Evolutionary conservation across 2,113 vertebrate species (phyloP).

Genomic region (Bothrops jararaca): DNA sequence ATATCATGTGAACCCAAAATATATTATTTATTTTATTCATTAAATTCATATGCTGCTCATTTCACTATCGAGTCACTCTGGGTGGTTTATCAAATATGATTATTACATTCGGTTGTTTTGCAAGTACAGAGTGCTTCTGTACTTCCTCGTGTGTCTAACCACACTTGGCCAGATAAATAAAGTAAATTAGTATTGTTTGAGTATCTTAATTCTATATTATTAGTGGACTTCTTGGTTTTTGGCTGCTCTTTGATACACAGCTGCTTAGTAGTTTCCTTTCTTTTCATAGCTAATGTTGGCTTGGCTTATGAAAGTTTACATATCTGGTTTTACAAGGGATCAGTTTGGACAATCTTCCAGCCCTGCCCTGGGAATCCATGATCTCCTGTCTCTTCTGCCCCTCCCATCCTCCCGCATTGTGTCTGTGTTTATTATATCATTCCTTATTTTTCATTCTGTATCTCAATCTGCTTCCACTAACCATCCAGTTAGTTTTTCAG

Average conservation of each 20-base stretch:
- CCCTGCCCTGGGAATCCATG: not conserved
- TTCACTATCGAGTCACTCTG: not conserved
- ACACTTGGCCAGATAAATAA: not conserved
- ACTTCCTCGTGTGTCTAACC: not conserved
- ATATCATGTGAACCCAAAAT: not conserved
- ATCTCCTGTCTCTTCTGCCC: not conserved
- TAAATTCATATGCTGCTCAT: not conserved
- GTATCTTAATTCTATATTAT: not conserved
- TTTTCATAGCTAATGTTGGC: not conserved
- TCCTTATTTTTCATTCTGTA: not conserved
- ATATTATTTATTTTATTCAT: not conserved
- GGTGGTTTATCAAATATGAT: not conserved
- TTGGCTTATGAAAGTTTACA: not conserved
- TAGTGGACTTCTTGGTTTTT: not conserved
- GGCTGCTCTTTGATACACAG: not conserved
- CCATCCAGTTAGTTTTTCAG: not conserved
- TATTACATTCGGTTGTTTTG: not conserved
- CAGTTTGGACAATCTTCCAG: not conserved
- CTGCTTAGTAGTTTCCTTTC: not conserved
- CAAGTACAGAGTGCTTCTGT: not conserved
- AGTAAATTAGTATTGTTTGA: not conserved
- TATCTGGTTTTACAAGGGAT: not conserved
- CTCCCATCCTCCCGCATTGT: not conserved
- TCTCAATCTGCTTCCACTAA: not conserved
- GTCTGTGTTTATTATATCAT: not conserved